Percentiles rank a stretch among this genome's conserved stretches.
These are phyloP conservation scores for Rhyacophila evoluta DNA, from an alignment of 2,888 invertebrate species.

Conservation along the genomic window DNA sequence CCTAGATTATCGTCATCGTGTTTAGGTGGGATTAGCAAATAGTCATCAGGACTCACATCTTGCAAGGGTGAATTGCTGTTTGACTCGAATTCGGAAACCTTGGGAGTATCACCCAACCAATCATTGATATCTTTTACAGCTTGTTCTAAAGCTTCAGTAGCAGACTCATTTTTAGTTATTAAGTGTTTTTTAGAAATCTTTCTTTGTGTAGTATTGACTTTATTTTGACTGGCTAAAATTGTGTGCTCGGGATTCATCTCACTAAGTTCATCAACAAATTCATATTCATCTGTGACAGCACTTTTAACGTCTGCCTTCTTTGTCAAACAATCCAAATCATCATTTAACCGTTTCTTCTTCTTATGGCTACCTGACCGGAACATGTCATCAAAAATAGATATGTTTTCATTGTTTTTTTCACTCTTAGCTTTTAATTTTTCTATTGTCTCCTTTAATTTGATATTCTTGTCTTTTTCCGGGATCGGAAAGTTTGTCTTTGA, in stretches of 20 bases:
- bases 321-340: conserved; percentile 39
- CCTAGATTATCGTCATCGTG: conserved; percentile 61
- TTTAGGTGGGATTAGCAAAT: conserved; percentile 66
- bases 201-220: conserved; percentile 52
- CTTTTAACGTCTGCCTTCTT: conserved; percentile 58
- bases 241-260: conserved; percentile 45
- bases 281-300: conserved; percentile 58
- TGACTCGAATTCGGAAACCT: conserved; percentile 80
- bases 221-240: conserved; percentile 53
- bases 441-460: conserved; percentile 70
- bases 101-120: conserved; percentile 88
- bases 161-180: conserved; percentile 69
- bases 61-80: conserved; percentile 82
- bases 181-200: conserved; percentile 54
- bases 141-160: conserved; percentile 72
- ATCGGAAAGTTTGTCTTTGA: conserved; percentile 62
- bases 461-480: conserved; percentile 68
- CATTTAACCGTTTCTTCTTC: conserved; percentile 54
- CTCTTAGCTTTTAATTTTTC: conserved; percentile 76
- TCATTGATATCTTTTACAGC: conserved; percentile 89
- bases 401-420: conserved; percentile 67
- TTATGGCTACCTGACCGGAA: conserved; percentile 58
- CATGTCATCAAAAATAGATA: conserved; percentile 60
- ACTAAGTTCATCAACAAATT: conserved; percentile 52
- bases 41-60: conserved; percentile 74